Evolutionary conservation across 2,888 invertebrate species (phyloP), one percentile per base, ranked within the genome.

Genomic region (Plagiodera versicolora): DNA sequence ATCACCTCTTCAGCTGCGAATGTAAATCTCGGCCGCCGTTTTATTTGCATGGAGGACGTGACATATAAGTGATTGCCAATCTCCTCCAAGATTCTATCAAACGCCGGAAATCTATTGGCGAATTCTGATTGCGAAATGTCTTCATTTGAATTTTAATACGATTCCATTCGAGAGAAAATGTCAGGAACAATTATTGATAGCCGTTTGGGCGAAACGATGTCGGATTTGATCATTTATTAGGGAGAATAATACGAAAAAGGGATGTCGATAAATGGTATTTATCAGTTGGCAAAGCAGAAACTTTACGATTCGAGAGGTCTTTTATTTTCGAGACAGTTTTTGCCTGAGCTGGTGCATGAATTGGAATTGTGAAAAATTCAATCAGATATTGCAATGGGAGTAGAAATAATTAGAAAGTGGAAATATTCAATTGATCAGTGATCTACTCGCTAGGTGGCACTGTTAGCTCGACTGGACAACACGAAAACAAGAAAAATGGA

Each of bases 11-110:
- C 70, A 71, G 66, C 65, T 55, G 64, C 62, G 67, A 68, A 78
- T 79, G 76, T 75, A 74, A 72, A 74, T 73, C 74, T 70, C 74
- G 70, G 72, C 75, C 39, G 74, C 77, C 77, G 72, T 80, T 80
- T 78, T 77, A 80, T 80, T 80, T 79, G 80, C 79, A 79, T 79
- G 77, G 79, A 77, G 78, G 77, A 79, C 74, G 80, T 78, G 78
- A 79, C 78, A 77, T 77, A 75, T 77, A 77, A 77, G 77, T 73
- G 79, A 79, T 79, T 77, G 77, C 76, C 77, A 76, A 77, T 77
- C 77, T 78, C 74, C 73, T 72, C 65, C 67, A 68, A 72, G 77
- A 76, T 76, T 60, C 64, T 78, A 78, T 78, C 77, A 67, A 66
- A 68, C 68, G 69, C 73, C 75, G 78, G 79, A 79, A 80, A 79